Evolutionary conservation across 2,797 vertebrate species (phyloP).

Genomic region (Linurgus olivaceus): DNA sequence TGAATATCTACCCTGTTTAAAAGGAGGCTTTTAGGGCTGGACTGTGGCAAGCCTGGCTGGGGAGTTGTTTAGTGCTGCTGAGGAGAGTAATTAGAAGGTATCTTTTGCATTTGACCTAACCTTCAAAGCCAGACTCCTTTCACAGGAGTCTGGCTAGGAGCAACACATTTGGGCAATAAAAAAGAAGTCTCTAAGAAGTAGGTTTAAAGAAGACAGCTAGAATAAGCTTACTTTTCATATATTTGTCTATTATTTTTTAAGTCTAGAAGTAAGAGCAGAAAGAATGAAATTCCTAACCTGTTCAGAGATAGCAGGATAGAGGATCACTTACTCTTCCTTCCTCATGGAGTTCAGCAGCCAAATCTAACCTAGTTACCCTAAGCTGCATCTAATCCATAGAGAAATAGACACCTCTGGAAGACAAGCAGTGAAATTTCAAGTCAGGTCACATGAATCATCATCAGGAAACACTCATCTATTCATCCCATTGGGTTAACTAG

Average conservation of each 20-base stretch:
- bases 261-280: background rate
- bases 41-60: background rate
- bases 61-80: background rate
- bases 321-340: background rate
- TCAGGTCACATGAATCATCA: background rate
- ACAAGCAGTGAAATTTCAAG: background rate
- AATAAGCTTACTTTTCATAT: background rate
- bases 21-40: background rate
- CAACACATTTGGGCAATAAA: background rate
- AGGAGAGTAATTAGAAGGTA: background rate
- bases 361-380: background rate
- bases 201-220: background rate
- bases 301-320: background rate
- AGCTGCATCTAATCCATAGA: background rate
- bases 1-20: background rate
- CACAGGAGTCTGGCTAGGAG: background rate
- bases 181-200: background rate
- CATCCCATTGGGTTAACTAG: accelerated
- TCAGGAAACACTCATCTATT: background rate
- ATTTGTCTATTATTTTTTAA: background rate
- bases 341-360: accelerated
- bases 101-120: background rate
- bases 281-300: background rate
- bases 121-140: background rate
- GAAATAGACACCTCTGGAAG: background rate